Conservation (phyloP, 1,140 invertebrate genomes). For the Tetragnatha versicolor region DNA sequence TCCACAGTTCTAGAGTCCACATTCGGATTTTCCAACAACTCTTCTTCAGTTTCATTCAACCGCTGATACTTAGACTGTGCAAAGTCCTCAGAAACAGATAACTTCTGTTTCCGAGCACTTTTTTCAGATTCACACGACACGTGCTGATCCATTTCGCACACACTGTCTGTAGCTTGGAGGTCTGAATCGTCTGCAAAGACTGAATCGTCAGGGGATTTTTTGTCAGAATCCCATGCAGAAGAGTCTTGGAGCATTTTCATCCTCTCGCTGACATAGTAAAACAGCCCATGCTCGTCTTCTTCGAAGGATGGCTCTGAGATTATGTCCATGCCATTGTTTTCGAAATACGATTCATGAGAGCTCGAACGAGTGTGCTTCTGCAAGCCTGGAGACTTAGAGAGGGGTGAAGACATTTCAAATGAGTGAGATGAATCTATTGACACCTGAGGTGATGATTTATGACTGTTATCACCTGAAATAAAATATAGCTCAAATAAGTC, state of each 20-base stretch:
- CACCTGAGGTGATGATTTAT: constrained; percentile 37
- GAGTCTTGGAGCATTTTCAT: constrained; percentile 38
- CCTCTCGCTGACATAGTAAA: constrained; percentile 49
- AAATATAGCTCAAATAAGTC: background rate
- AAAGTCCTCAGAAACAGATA: constrained; percentile 17
- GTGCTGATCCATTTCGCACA: too few species aligned
- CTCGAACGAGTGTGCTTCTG: constrained; percentile 71
- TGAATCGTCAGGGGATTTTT: background rate
- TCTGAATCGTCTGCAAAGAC: background rate
- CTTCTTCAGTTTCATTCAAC: constrained; percentile 21
- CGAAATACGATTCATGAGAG: constrained; percentile 93
- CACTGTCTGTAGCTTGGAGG: background rate
- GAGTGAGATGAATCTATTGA: constrained; percentile 46
- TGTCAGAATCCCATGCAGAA: background rate
- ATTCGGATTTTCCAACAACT: background rate
- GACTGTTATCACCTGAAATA: constrained; percentile 6
- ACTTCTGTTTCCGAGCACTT: constrained; percentile 33
- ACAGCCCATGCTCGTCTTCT: constrained; percentile 48
- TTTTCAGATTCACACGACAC: constrained; percentile 9
- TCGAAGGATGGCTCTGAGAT: constrained; percentile 46
- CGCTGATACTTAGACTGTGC: constrained; percentile 37
- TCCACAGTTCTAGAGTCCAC: background rate
- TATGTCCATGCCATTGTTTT: constrained; percentile 63
- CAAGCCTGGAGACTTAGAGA: constrained; percentile 53
- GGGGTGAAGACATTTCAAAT: constrained; percentile 35